Conservation (phyloP, 2,113 vertebrate genomes). For the Rhabdornis inornatus region DNA sequence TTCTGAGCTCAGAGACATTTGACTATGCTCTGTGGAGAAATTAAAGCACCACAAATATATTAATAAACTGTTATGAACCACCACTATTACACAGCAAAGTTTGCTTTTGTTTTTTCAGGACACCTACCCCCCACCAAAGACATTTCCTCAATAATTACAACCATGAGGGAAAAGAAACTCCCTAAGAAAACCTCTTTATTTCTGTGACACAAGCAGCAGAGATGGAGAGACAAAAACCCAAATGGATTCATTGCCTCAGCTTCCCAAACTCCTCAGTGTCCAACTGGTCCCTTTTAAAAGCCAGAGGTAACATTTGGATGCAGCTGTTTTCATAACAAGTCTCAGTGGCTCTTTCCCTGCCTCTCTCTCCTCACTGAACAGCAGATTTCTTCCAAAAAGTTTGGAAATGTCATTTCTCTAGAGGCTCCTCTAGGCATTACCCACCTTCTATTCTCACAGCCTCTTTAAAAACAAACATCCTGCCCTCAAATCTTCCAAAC, state of each 20-base stretch:
- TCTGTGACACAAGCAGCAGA: neutral
- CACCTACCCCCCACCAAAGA: fast-evolving
- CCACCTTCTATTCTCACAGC: neutral
- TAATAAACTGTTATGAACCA: neutral
- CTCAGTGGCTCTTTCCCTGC: neutral
- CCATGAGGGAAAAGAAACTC: neutral
- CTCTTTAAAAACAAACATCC: neutral
- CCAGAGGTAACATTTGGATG: neutral
- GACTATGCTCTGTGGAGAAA: neutral
- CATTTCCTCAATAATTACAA: neutral
- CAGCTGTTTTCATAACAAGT: neutral
- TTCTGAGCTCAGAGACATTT: neutral
- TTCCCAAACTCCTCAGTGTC: neutral
- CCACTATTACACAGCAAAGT: neutral
- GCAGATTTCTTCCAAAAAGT: neutral
- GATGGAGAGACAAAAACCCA: neutral
- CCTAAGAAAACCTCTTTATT: fast-evolving
- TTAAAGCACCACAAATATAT: neutral
- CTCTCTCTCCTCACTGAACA: neutral
- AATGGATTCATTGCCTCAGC: neutral
- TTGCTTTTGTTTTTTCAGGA: neutral
- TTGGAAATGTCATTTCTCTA: neutral
- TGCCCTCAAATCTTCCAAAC: neutral
- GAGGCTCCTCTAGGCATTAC: neutral
- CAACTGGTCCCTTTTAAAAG: neutral